Base-by-base conservation (phyloP, 2,888 invertebrate species). In the Pycnomerus fuliginosus region DNA sequence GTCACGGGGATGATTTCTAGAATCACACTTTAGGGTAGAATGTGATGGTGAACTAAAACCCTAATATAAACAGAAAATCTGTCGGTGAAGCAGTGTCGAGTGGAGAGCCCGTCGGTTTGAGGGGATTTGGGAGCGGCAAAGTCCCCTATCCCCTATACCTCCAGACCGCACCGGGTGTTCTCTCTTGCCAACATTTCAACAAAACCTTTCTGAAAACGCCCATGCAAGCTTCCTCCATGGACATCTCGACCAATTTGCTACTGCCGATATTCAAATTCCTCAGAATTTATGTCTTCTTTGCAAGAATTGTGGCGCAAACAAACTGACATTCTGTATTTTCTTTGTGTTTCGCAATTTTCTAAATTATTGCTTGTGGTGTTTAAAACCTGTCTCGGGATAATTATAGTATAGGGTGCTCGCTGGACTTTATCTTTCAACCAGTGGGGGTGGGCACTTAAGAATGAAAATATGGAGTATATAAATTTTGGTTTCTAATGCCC, bases 31-130 rank as follows among this genome's bases (percentile, higher is more conserved):
- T 17, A 33, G 34, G 34, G n/a, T n/a, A n/a, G n/a, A 44, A 39
- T 39, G 44, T 44, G 44, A 39, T 44, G 38, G 44, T 30, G 35
- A 44, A 44, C 44, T 44, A 39, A 44, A 44, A 44, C 34, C 44
- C 44, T 39, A 44, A 44, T 39, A 44, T 44, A 44, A 44, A 44
- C 34, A 44, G 44, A 39, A 44, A 44, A 44, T 44, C 44, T 29
- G 44, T 24, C 34, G 39, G 34, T 25, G 20, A 35, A 36, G 30
- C 28, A 22, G 35, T 35, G 23, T n/a, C 32, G 37, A 37, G 38
- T 33, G 29, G 33, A 28, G 34, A 35, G 34, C 29, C n/a, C n/a
- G n/a, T 27, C 33, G 36, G 34, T 20, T 31, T 34, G 42, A 20
- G 16, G 17, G 27, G n/a, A n/a, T n/a, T 34, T 33, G 42, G 30